Base-by-base conservation (phyloP, 2,797 vertebrate species). In the Microhierax caerulescens region DNA sequence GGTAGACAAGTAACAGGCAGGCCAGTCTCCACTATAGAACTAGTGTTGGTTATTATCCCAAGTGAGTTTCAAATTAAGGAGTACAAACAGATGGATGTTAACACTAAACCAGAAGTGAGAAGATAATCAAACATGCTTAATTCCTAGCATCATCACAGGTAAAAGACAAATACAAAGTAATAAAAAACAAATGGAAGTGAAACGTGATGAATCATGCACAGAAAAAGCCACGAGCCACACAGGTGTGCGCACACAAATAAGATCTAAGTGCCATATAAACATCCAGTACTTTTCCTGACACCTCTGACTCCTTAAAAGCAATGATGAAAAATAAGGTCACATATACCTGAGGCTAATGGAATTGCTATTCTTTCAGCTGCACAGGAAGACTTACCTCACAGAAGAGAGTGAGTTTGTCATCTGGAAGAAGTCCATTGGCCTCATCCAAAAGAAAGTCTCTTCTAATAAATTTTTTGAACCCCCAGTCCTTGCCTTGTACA, bases 391-490 rank as follows among this genome's bases (percentile, higher is more conserved):
- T 97, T 98, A 99, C 98, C 98, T 99, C 99, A 67, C 99, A 99
- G 98, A 99, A 99, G 41, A 99, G 98, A 13, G 98, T 99, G 92
- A 99, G 98, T 69, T 99, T 99, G 98, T 99, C 99, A 72, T 99
- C 99, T 18, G 99, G 99, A 91, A 99, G 98, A 85, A 99, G 98
- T 80, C 98, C 98, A 64, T 99, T 99, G 97, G 99, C 98, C 92
- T 99, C 99, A 27, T 99, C 99, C 87, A 99, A 97, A 76, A 99
- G 98, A 96, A 99, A 99, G 98, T 99, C 99, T 96, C 98, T 98
- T 94, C 99, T 98, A 91, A 99, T 99, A 93, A 99, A 99, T 96
- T 99, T 99, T 97, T 99, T 99, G 98, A 99, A 99, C 79, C 99
- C 98, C 99, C 99, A 99, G 97, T 99, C 99, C 96, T 99, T 99